A percentile compares a stretch with the other conserved stretches of the same genome.
These are phyloP conservation scores for Euzophera pinguis DNA, from an alignment of 2,888 invertebrate species.

Conservation along the genomic window DNA sequence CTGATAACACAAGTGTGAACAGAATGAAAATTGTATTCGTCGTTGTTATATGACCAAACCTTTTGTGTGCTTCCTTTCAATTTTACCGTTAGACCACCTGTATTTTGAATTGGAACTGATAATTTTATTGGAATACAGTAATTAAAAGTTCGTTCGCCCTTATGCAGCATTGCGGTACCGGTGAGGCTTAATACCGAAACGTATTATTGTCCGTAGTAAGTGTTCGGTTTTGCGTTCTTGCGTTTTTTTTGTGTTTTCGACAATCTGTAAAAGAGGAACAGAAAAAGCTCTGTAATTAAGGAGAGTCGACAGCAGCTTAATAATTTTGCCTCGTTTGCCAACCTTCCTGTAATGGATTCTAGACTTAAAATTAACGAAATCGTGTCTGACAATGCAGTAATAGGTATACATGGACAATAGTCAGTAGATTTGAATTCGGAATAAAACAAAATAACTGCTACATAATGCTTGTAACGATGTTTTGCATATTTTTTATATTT, in stretches of 20 bases:
- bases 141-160: not conserved
- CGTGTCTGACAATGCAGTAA: too few species aligned
- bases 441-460: too few species aligned
- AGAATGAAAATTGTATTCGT: not conserved
- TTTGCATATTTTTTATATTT: too few species aligned
- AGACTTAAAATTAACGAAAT: conserved; percentile 16
- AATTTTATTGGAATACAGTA: not conserved
- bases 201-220: not conserved
- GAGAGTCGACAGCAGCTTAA: conserved; percentile 42
- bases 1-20: not conserved
- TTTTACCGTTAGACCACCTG: too few species aligned
- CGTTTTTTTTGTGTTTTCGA: conserved; percentile 34
- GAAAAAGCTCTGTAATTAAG: conserved; percentile 46
- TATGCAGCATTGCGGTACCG: not conserved
- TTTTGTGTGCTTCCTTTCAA: not conserved
- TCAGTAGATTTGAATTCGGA: too few species aligned
- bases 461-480: too few species aligned
- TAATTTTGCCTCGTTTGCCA: conserved; percentile 36
- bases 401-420: too few species aligned
- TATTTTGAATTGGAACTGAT: too few species aligned
- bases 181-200: conserved; percentile 4
- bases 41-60: not conserved
- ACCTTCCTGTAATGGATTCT: conserved; percentile 32
- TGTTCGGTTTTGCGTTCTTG: conserved; percentile 18
- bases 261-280: conserved; percentile 35